Percentiles rank a stretch among this genome's conserved stretches.
These are phyloP conservation scores for Carpatolechia fugitivella DNA, from an alignment of 2,888 invertebrate species.

Conservation along the genomic window DNA sequence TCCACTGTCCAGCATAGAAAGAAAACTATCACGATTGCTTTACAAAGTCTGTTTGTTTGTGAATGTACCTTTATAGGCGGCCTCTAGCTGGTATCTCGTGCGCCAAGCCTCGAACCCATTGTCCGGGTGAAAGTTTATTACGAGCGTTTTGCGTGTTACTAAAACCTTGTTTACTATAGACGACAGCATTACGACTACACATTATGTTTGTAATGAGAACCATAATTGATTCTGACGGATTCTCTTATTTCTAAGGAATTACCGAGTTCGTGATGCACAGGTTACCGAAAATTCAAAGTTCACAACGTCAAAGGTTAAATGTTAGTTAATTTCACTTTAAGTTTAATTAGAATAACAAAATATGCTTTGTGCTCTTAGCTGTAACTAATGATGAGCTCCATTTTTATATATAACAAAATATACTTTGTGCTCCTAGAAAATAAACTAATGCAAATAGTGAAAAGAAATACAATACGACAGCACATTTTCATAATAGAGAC, in stretches of 20 bases:
- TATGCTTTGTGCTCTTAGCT: too few species aligned
- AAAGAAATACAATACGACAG: neutral
- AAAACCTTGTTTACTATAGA: conserved; percentile 23
- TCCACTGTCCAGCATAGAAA: too few species aligned
- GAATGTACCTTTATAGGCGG: too few species aligned
- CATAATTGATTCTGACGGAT: conserved; percentile 7
- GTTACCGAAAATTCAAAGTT: conserved; percentile 4
- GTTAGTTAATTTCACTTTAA: neutral
- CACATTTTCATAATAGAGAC: conserved; percentile 2
- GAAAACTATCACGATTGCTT: too few species aligned
- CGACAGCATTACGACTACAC: conserved; percentile 31
- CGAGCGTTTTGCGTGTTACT: conserved; percentile 64
- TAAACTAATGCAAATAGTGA: neutral
- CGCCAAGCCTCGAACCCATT: conserved; percentile 41
- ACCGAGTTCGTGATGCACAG: neutral
- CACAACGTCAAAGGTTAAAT: conserved; percentile 6
- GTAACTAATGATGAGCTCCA: too few species aligned
- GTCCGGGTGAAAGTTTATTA: conserved; percentile 71
- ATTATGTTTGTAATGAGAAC: conserved; percentile 14
- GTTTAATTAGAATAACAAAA: neutral
- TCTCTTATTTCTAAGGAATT: neutral
- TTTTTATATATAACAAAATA: too few species aligned
- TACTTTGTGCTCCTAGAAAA: too few species aligned
- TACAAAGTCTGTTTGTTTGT: too few species aligned
- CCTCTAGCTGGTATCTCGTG: conserved; percentile 32